phyloP scores from a whole-genome alignment of 2,797 vertebrate genomes.

The Pogoniulus pusillus region DNA sequence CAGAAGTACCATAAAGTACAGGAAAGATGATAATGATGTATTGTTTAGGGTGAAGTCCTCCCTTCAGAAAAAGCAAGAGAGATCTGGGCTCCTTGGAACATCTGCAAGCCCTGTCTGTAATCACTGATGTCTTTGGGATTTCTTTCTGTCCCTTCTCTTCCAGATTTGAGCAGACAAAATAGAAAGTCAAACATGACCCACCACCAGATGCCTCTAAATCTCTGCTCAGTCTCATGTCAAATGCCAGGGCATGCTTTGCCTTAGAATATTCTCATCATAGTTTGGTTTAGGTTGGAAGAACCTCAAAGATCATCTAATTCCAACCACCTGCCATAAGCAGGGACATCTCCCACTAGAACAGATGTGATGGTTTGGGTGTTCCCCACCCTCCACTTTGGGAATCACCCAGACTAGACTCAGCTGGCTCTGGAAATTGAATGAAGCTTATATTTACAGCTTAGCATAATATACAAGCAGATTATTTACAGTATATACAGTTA shows the following conservation, averaged over 20 bases:
- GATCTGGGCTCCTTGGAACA: background rate
- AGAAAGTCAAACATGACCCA: background rate
- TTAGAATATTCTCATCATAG: too few species aligned
- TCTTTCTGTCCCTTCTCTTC: background rate
- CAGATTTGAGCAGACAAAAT: background rate
- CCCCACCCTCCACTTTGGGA: too few species aligned
- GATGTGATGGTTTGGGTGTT: too few species aligned
- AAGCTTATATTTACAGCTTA: too few species aligned
- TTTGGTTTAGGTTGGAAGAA: too few species aligned
- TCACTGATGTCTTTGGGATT: background rate
- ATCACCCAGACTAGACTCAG: too few species aligned
- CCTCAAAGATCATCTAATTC: too few species aligned
- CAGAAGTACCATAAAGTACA: background rate
- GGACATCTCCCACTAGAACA: too few species aligned
- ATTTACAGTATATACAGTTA: too few species aligned
- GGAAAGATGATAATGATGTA: background rate
- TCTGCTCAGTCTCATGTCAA: background rate
- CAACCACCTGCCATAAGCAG: too few species aligned
- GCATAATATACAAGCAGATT: too few species aligned
- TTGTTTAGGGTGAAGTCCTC: background rate
- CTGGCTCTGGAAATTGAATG: too few species aligned
- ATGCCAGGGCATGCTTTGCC: background rate
- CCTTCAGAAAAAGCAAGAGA: background rate
- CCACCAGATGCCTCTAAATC: background rate
- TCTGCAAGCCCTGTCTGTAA: background rate